Percentiles rank a stretch among this genome's conserved stretches.
These are phyloP conservation scores for Peromyscus aztecus DNA, from an alignment of 2,797 vertebrate genomes.

Conservation along the genomic window DNA sequence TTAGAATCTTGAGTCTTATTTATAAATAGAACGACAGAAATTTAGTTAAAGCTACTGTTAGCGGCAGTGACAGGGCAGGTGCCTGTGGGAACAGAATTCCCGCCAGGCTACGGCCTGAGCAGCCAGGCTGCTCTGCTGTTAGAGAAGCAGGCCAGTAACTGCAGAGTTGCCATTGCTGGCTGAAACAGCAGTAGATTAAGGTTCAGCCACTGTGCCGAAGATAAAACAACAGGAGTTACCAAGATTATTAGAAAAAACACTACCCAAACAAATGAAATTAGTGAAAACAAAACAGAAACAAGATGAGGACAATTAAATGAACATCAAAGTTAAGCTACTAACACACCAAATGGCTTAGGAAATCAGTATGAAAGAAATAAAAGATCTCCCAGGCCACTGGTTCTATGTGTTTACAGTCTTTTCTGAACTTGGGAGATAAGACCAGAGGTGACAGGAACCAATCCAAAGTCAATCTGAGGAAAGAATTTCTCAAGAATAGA, in stretches of 20 bases:
- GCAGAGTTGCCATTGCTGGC: background rate
- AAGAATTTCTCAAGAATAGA: background rate
- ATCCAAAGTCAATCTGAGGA: slow-evolving; percentile 33
- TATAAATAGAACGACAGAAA: background rate
- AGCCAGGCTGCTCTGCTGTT: background rate
- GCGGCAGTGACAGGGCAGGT: background rate
- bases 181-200: background rate
- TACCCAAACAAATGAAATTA: slow-evolving; percentile 23
- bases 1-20: background rate
- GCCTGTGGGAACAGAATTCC: background rate
- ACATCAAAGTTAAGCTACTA: background rate
- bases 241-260: slow-evolving; percentile 31
- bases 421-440: slow-evolving; percentile 44
- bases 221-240: background rate
- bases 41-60: background rate
- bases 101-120: background rate
- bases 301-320: slow-evolving; percentile 6
- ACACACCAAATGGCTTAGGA: background rate
- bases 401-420: background rate
- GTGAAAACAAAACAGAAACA: background rate
- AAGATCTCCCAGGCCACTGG: background rate
- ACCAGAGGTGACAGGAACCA: background rate
- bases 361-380: background rate
- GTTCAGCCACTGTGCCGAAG: background rate
- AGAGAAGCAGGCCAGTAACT: background rate